Evolutionary conservation across 2,888 invertebrate species (phyloP).

Genomic region (Glyphotaelius pellucidus): DNA sequence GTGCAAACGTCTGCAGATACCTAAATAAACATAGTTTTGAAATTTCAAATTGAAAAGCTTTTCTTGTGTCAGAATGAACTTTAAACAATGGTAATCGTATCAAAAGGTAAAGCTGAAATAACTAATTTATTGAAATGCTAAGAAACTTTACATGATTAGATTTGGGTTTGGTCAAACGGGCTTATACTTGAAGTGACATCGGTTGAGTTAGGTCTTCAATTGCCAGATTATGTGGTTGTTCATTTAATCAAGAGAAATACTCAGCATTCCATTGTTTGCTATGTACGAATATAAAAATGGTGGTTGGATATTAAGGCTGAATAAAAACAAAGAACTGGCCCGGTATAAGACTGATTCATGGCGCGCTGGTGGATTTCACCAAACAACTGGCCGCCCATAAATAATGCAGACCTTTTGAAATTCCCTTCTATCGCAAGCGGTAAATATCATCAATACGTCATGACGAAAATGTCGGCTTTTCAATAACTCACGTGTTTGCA

Average conservation of each 20-base stretch:
- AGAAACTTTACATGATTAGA: neutral
- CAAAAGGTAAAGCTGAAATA: neutral
- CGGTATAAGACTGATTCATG: constrained; percentile 38
- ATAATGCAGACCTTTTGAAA: constrained; percentile 40
- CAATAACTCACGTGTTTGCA: constrained; percentile 40
- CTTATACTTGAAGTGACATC: neutral
- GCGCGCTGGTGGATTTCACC: constrained; percentile 8
- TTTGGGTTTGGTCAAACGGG: neutral
- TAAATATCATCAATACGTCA: constrained; percentile 45
- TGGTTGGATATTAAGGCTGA: neutral
- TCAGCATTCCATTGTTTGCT: constrained; percentile 2
- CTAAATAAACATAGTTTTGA: neutral
- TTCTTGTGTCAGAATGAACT: neutral
- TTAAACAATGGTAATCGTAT: neutral
- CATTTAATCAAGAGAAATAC: neutral
- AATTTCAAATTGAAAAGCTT: neutral
- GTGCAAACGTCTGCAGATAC: neutral
- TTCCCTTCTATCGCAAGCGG: constrained; percentile 37
- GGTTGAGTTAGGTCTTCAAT: constrained; percentile 2
- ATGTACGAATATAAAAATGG: neutral
- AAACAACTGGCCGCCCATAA: constrained; percentile 21
- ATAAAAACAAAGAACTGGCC: constrained; percentile 7
- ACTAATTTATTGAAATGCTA: neutral
- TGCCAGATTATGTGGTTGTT: neutral
- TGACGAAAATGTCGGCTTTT: constrained; percentile 39